Evolutionary conservation across 2,888 invertebrate genomes (phyloP).

Genomic region (Polia nebulosa): DNA sequence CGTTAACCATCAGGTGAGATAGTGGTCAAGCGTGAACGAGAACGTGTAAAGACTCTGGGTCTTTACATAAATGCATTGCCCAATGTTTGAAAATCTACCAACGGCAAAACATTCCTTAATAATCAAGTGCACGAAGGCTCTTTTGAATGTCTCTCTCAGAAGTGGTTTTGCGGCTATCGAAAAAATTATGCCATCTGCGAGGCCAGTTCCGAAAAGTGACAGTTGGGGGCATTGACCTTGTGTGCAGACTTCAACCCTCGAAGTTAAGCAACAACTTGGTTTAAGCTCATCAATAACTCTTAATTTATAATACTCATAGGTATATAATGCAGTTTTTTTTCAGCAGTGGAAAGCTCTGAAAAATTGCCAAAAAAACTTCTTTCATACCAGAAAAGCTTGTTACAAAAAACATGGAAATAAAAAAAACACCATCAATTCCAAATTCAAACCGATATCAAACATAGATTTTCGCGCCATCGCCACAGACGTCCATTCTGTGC

Average conservation of each 20-base stretch:
- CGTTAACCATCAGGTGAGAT: too few species aligned
- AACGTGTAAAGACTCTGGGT: too few species aligned
- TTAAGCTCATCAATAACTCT: neutral
- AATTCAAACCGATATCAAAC: slow-evolving; percentile 23
- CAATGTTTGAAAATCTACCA: neutral
- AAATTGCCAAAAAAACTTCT: neutral
- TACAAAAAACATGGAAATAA: neutral
- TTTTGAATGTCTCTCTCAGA: neutral
- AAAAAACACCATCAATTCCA: neutral
- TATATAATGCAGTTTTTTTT: too few species aligned
- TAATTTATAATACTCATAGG: neutral
- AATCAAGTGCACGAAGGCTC: neutral
- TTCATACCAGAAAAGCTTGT: neutral
- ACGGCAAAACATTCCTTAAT: neutral
- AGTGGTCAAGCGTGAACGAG: too few species aligned
- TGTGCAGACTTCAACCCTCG: neutral
- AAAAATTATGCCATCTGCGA: slow-evolving; percentile 19
- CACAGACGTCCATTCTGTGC: slow-evolving; percentile 46
- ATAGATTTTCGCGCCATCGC: slow-evolving; percentile 41
- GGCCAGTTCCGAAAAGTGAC: slow-evolving; percentile 42
- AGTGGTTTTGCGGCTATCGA: slow-evolving; percentile 11
- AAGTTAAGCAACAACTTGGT: neutral
- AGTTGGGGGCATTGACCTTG: slow-evolving; percentile 40
- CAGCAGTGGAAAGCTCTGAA: neutral
- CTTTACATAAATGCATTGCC: neutral